These are phyloP conservation scores for Dexiosoma caninum DNA, from an alignment of 2,888 invertebrate genomes.

Conservation along the genomic window DNA sequence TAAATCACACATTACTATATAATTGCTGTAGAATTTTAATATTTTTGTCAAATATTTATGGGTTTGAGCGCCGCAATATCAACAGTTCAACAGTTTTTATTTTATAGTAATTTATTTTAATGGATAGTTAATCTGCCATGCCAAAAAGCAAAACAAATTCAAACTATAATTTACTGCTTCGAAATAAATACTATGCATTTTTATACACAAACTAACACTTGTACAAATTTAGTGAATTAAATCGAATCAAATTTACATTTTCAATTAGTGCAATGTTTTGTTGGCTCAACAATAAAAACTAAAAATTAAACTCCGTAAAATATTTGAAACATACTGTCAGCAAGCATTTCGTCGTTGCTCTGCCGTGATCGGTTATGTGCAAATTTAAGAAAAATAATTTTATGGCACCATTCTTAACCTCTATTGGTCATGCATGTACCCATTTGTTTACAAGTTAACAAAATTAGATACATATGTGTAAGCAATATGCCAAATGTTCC, in stretches of 20 bases:
- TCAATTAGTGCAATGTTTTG: conserved; percentile 25
- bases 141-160: background rate
- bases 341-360: background rate
- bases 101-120: background rate
- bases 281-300: conserved; percentile 29
- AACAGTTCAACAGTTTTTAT: background rate
- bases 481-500: too few relatives aligned
- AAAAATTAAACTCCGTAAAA: conserved; percentile 39
- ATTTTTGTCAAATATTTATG: too few relatives aligned
- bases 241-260: background rate
- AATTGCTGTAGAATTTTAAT: too few relatives aligned
- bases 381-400: too few relatives aligned
- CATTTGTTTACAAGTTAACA: too few relatives aligned
- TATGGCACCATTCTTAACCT: too few relatives aligned
- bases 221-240: background rate
- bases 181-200: background rate
- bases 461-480: too few relatives aligned
- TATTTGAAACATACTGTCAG: conserved; percentile 32
- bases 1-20: too few relatives aligned
- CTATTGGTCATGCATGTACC: too few relatives aligned
- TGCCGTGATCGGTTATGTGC: too few relatives aligned
- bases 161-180: background rate
- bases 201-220: background rate
- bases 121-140: background rate
- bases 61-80: too few relatives aligned